Evolutionary conservation across 2,797 vertebrate genomes (phyloP), one percentile per base, ranked within the genome.

Genomic region (Threskiornis aethiopicus): DNA sequence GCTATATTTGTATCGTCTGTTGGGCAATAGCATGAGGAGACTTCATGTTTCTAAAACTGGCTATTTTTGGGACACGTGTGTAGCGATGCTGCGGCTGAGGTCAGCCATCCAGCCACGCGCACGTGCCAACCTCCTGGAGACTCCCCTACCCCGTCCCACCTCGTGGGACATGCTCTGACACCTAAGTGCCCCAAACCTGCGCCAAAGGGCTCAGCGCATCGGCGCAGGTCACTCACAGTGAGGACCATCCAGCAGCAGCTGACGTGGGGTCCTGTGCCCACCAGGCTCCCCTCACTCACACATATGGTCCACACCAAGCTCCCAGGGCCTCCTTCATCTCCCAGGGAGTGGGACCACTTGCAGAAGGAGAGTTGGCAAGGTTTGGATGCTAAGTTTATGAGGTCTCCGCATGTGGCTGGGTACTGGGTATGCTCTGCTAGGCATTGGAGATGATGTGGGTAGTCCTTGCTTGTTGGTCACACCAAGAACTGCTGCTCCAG

Each of bases 151-250:
- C 46, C 0, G 0, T 61, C 57, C 54, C 4, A 0, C 42, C 52
- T 62, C 2, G 0, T 46, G 41, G 55, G 73, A 58, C 4, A 0
- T 52, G 69, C 41, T 55, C 29, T 6, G 25, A 47, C 61, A 55
- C 31, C 55, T 51, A 26, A 18, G 10, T 62, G 29, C 11, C 47
- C 37, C 78, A 42, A 51, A 52, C 22, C 22, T 39, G 35, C 26
- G 41, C 70, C 77, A 46, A 69, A 59, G 42, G 22, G 25, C 44
- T 89, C 67, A 24, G 35, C 14, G 46, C 31, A 11, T 13, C 61
- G 37, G 47, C 42, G 3, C 35, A 61, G 67, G 18, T 83, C 61
- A 20, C 41, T 37, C 19, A 54, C 17, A 37, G 51, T 3, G 10
- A 52, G 28, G 21, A 87, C 28, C 42, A 41, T 20, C 16, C 28